Conservation (phyloP, 1,140 invertebrate species). For the Popillia japonica region DNA sequence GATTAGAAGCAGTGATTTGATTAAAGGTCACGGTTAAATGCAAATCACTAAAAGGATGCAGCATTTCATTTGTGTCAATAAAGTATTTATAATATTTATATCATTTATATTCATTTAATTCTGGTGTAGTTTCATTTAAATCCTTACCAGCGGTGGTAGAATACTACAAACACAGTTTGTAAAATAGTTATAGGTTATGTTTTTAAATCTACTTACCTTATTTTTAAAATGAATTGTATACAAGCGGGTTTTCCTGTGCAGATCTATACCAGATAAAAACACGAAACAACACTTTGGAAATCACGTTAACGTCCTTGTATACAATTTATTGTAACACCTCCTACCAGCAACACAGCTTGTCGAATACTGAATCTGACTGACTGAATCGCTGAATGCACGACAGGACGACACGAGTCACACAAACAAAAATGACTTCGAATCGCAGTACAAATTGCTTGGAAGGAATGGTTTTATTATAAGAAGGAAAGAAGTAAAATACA, state of each 20-base stretch:
- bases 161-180: not conserved
- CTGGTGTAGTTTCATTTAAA: too few relatives aligned
- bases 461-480: too few relatives aligned
- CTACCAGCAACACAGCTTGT: not conserved
- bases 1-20: not conserved
- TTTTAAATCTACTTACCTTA: slow-evolving; percentile 7
- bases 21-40: not conserved
- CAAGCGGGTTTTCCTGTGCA: not conserved
- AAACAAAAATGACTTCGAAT: too few relatives aligned
- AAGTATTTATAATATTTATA: not conserved
- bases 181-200: slow-evolving; percentile 20
- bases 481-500: too few relatives aligned
- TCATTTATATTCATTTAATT: not conserved
- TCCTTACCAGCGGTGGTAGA: too few relatives aligned
- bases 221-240: not conserved
- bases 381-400: not conserved
- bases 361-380: not conserved
- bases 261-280: not conserved
- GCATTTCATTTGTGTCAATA: not conserved
- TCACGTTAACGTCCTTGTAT: not conserved
- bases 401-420: too few relatives aligned
- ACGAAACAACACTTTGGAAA: not conserved
- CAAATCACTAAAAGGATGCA: not conserved
- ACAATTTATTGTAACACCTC: not conserved
- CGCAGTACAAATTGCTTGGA: too few relatives aligned